Evolutionary conservation across 2,113 vertebrate genomes (phyloP).

Genomic region (Microtus richardsoni): DNA sequence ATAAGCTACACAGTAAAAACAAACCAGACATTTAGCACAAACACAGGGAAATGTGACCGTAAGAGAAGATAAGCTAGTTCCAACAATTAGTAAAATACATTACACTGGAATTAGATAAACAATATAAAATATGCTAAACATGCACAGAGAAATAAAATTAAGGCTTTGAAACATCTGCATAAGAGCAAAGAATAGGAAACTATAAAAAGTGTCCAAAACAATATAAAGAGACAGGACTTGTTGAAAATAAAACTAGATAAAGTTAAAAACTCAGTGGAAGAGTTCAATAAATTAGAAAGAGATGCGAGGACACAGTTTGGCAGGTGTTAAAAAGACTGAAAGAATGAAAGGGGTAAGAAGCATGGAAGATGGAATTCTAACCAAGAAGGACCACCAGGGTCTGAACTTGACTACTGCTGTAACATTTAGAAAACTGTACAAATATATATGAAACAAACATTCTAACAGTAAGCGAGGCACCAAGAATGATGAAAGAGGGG

Average conservation of each 20-base stretch:
- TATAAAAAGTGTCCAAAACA: conserved; percentile 13
- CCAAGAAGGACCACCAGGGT: not conserved
- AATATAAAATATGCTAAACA: conserved; percentile 35
- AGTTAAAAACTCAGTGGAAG: conserved; percentile 1
- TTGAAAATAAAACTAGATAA: conserved; percentile 14
- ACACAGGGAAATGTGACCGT: not conserved
- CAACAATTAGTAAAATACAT: not conserved
- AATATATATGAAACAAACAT: not conserved
- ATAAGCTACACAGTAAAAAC: not conserved
- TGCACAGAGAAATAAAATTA: conserved; percentile 19
- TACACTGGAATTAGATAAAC: not conserved
- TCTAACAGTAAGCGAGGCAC: not conserved
- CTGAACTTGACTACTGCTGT: not conserved
- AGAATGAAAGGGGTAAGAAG: not conserved
- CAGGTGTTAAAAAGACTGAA: not conserved
- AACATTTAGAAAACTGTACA: not conserved
- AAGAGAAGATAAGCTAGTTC: conserved; percentile 7
- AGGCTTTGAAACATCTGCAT: conserved; percentile 19
- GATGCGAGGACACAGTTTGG: not conserved
- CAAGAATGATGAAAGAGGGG: not conserved
- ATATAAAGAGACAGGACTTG: conserved; percentile 19
- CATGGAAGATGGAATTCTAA: not conserved
- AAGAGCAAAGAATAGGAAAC: not conserved
- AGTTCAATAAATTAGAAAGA: not conserved
- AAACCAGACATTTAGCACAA: not conserved